Conservation (phyloP, 1,140 invertebrate genomes). For the Achatina immaculata region DNA sequence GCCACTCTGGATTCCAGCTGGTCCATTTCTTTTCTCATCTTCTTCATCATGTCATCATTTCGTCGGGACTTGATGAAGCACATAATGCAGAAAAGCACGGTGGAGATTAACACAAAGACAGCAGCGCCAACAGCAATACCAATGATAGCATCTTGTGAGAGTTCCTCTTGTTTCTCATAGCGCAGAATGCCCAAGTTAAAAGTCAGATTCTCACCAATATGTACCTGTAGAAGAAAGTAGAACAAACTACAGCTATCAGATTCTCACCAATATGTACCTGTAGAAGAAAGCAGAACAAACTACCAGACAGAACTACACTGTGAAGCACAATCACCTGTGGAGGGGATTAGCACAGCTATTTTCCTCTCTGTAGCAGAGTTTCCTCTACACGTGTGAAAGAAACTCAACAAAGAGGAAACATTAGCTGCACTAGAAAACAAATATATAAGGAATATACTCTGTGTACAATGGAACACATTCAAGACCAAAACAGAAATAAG, state of each 20-base stretch:
- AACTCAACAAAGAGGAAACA: too few species aligned
- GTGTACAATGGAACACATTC: too few species aligned
- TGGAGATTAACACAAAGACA: constrained; percentile 77
- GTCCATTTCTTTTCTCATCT: constrained; percentile 99
- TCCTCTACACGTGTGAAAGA: too few species aligned
- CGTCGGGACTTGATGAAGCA: constrained; percentile 96
- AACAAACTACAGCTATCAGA: too few species aligned
- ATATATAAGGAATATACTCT: too few species aligned
- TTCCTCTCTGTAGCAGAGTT: too few species aligned
- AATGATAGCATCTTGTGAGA: constrained; percentile 82
- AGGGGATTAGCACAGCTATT: too few species aligned
- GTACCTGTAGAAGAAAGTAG: constrained; percentile 35
- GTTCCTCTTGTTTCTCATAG: constrained; percentile 85
- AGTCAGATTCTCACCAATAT: constrained; percentile 74
- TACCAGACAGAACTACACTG: too few species aligned
- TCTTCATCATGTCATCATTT: constrained; percentile 95
- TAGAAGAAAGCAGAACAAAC: too few species aligned
- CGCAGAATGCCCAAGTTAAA: constrained; percentile 92
- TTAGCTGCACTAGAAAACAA: too few species aligned
- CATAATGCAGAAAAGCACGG: constrained; percentile 89
- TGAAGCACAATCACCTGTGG: too few species aligned
- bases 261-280: constrained; percentile 63
- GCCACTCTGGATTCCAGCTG: constrained; percentile 96
- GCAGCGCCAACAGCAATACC: constrained; percentile 79
- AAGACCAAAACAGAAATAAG: too few species aligned